Base-by-base conservation (phyloP, 2,113 vertebrate species). In the Cervus canadensis region DNA sequence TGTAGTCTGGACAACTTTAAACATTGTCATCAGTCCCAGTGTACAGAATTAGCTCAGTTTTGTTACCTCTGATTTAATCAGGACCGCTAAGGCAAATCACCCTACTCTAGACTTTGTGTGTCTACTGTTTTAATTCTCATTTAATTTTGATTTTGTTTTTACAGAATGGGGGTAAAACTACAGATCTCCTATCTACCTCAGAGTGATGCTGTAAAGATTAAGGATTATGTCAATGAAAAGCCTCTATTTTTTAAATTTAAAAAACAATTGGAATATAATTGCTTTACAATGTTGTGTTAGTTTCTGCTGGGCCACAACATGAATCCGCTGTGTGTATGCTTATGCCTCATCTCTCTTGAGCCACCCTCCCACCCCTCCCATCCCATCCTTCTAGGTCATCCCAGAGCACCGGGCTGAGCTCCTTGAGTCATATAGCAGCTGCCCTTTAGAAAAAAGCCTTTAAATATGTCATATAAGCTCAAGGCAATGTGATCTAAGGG, bases 181-280 rank as follows among this genome's bases (percentile, higher is more conserved):
- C 4, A 64, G 30, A 25, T 93, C 78, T 95, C 71, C 50, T 54
- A 33, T 45, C 89, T 98, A 97, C 91, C 93, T 97, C 89, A 93
- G 45, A 96, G 40, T 10, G 21, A 64, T 92, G 57, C 21, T 92
- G 12, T 96, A 81, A 97, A 87, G 17, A 76, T 54, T 19, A 92
- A 76, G 23, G 3, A 92, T 81, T 48, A 59, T 67, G 26, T 74
- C 45, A 26, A 14, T 91, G 71, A 43, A 96, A 92, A 88, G n/a
- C 52, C 59, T 85, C 96, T 91, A 59, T 76, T 76, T 74, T 40
- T 40, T 6, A 13, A 74, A 74, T 40, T 74, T 74, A 23, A 40
- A 74, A 76, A 26, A 40, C 14, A 76, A 76, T 76, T 76, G 71
- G 71, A 26, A 76, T 76, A 76, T 43, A 76, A 43, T 43, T 76